Evolutionary conservation across 1,140 invertebrate species (phyloP).

Genomic region (Bombus sylvicola): DNA sequence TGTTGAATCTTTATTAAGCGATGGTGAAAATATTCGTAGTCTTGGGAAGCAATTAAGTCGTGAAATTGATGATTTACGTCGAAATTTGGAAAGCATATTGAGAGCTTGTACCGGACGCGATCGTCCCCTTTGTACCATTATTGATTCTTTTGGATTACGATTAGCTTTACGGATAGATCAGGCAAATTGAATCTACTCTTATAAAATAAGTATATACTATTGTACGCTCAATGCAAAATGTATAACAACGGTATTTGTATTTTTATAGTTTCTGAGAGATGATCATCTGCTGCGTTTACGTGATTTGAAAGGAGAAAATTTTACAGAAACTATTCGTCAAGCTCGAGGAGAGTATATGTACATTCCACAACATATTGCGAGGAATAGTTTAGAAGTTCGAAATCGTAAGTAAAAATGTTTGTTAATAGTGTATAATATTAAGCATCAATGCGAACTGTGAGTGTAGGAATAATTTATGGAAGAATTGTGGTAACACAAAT

Average conservation of each 20-base stretch:
- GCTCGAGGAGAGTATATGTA: conserved; percentile 79
- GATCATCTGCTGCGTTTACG: conserved; percentile 74
- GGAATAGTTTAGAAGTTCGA: conserved; percentile 76
- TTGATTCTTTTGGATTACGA: conserved; percentile 85
- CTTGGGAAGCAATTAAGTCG: conserved; percentile 83
- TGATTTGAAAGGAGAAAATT: conserved; percentile 73
- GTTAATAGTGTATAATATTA: not conserved
- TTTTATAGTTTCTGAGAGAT: conserved; percentile 76
- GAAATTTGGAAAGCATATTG: conserved; percentile 84
- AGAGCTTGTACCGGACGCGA: conserved; percentile 85
- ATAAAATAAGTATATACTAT: not conserved
- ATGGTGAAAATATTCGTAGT: conserved; percentile 83
- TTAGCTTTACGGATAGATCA: conserved; percentile 79
- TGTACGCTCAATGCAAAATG: not conserved
- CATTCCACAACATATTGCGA: conserved; percentile 77
- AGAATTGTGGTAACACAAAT: no score
- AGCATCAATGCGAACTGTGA: no score
- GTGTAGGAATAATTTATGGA: not conserved
- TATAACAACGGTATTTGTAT: not conserved
- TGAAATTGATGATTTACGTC: conserved; percentile 84
- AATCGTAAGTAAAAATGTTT: conserved; percentile 74
- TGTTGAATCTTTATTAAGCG: conserved; percentile 81
- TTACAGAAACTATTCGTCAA: conserved; percentile 78
- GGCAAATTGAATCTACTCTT: conserved; percentile 71
- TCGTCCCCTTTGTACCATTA: conserved; percentile 86